Percentiles rank a stretch among this genome's conserved stretches.
Evolutionary conservation across 2,797 vertebrate genomes (phyloP).

Genomic region (Brachyalestes nurse): DNA sequence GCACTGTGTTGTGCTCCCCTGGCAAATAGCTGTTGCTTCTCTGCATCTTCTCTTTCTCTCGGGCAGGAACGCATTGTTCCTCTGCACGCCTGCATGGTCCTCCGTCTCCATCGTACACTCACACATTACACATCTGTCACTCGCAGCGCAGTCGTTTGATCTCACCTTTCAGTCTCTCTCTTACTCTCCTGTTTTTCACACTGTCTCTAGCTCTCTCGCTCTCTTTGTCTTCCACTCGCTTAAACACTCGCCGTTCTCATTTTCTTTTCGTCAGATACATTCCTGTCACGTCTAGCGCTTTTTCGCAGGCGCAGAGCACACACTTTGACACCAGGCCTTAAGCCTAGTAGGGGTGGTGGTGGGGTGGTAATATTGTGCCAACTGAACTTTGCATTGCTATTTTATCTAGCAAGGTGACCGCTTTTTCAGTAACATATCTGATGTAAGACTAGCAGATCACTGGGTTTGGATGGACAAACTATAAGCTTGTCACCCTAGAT

Average conservation of each 20-base stretch:
- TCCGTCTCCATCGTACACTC: not conserved
- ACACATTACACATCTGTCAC: constrained; percentile 33
- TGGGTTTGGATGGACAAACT: too few relatives aligned
- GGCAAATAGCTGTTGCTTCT: not conserved
- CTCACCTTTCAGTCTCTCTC: constrained; percentile 20
- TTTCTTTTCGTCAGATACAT: not conserved
- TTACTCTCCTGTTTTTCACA: constrained; percentile 29
- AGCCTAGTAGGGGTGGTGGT: not conserved
- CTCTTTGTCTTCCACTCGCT: not conserved
- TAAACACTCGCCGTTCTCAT: not conserved
- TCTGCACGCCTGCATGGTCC: not conserved
- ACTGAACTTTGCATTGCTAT: not conserved
- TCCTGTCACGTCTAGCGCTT: constrained; percentile 30
- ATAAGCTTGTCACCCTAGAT: too few relatives aligned
- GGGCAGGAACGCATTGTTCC: constrained; percentile 16
- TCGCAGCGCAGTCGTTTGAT: not conserved
- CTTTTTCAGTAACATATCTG: not conserved
- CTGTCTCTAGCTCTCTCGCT: constrained; percentile 1
- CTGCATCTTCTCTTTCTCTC: too few relatives aligned
- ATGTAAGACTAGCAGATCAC: too few relatives aligned
- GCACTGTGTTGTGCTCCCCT: not conserved
- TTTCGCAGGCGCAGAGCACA: constrained; percentile 6
- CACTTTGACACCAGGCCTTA: not conserved
- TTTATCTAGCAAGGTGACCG: constrained; percentile 38
- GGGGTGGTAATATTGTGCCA: not conserved